Evolutionary conservation across 2,888 invertebrate species (phyloP), one percentile per base, ranked within the genome.

Genomic region (Dicycla oo): DNA sequence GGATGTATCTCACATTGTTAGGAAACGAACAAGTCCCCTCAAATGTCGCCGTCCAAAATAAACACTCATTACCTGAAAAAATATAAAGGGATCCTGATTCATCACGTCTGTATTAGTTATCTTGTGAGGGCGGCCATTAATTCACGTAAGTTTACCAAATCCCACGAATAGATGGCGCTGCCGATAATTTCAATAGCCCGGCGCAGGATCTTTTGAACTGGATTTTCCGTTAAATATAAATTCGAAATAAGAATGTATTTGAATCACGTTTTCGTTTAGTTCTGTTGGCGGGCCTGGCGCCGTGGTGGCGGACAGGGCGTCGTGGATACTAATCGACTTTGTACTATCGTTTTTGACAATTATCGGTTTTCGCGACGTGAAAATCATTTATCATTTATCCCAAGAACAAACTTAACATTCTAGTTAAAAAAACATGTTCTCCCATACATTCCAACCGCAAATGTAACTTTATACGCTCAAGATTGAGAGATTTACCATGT

Each of bases 191-290:
- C 67, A 73, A 82, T 73, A 67, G 56, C 40, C 47, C 57, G 74
- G 49, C 58, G 57, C 68, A 73, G 43, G 23, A 49, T 34, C 26
- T 68, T 67, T 66, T 11, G 23, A 63, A 56, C 51, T 43, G 62
- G 26, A 51, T 65, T 78, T 72, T 69, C 20, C 23, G 64, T 61
- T 78, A 79, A 79, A 79, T 63, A 68, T 71, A 79, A 73, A 75
- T 73, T 76, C 53, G 64, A 69, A 72, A 75, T 62, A 54, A 43
- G 54, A 73, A 76, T 57, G 74, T 86, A 84, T 84, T 84, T 79
- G 82, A 73, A 84, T 84, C 84, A 84, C 84, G 84, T 81, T 73
- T 84, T 84, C 86, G 84, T 82, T 84, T 84, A 86, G 84, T 86
- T 83, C 73, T 66, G 75, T 79, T 30, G 73, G 63, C 66, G 72